Evolutionary conservation across 2,113 vertebrate genomes (phyloP).

Genomic region (Odobenus rosmarus): DNA sequence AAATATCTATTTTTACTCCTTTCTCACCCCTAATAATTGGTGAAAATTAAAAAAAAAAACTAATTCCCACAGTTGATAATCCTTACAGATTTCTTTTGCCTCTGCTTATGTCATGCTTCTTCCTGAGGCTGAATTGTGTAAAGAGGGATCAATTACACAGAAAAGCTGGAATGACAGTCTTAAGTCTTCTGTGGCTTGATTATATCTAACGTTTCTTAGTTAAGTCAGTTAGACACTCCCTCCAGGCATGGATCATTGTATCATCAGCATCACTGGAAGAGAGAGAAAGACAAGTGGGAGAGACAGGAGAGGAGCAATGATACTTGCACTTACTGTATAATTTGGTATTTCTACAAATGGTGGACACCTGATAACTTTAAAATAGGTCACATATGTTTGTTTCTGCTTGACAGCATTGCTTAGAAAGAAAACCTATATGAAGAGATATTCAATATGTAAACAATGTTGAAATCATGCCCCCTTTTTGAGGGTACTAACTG

Average conservation of each 20-base stretch:
- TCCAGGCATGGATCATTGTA: conserved; percentile 57
- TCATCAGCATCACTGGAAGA: background rate
- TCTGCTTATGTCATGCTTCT: conserved; percentile 35
- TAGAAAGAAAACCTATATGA: background rate
- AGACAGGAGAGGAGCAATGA: background rate
- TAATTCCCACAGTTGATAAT: conserved; percentile 56
- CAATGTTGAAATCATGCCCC: background rate
- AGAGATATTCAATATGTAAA: background rate
- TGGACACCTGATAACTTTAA: background rate
- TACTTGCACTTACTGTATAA: background rate
- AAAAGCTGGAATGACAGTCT: conserved; percentile 28
- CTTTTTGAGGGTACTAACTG: background rate
- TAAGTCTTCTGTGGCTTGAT: conserved; percentile 59
- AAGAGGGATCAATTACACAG: conserved; percentile 62
- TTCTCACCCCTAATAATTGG: background rate
- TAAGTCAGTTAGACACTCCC: conserved; percentile 60
- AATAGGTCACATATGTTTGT: background rate
- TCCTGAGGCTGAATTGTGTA: conserved; percentile 63
- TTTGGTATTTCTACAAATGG: background rate
- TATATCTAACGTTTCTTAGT: conserved; percentile 63
- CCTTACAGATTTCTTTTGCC: conserved; percentile 22
- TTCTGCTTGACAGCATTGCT: background rate
- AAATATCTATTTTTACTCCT: background rate
- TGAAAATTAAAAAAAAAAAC: background rate
- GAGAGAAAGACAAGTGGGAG: background rate